A percentile compares a stretch with the other conserved stretches of the same genome.
Conservation (phyloP, 2,888 invertebrate genomes). For the Philonicus albiceps region DNA sequence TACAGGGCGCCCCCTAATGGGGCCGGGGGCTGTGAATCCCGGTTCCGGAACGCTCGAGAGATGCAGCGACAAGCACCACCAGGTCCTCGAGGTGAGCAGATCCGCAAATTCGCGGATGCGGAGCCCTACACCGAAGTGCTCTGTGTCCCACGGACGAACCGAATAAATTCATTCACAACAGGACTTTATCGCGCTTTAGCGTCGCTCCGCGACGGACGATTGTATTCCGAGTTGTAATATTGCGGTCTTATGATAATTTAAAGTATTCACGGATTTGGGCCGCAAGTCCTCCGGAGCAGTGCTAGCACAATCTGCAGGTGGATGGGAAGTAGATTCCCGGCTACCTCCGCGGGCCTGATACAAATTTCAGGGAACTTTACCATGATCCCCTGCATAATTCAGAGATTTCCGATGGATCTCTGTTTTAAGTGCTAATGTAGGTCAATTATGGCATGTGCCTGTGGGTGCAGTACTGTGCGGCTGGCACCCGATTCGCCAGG, state of each 20-base stretch:
- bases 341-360: neutral
- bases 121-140: neutral
- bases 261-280: conserved; percentile 5
- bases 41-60: neutral
- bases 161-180: conserved; percentile 47
- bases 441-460: neutral
- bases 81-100: neutral
- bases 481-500: neutral
- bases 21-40: neutral
- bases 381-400: neutral
- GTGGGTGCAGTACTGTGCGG: neutral
- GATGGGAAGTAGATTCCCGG: neutral
- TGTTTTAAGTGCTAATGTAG: neutral
- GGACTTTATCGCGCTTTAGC: conserved; percentile 47
- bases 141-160: neutral
- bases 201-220: conserved; percentile 44
- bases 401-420: conserved; percentile 1
- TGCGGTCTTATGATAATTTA: conserved; percentile 21
- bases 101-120: conserved; percentile 13
- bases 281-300: neutral
- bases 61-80: neutral
- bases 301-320: neutral
- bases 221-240: neutral
- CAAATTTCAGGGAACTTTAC: neutral
- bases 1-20: neutral